Base-by-base conservation (phyloP, 1,140 invertebrate genomes). In the Mesaphorura yosii region DNA sequence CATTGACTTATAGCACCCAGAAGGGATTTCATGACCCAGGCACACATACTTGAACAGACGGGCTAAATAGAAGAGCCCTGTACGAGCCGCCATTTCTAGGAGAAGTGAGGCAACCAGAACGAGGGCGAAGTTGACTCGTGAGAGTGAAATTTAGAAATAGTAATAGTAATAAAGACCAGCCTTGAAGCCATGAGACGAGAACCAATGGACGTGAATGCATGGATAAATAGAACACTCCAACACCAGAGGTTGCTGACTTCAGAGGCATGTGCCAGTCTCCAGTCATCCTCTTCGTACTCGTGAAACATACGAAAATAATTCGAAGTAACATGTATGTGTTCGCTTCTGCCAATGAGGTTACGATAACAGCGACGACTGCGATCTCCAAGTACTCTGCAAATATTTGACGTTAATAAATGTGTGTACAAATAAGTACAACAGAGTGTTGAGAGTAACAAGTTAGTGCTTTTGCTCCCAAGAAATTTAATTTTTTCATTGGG, bases 341-440 rank as follows among this genome's bases (percentile, higher is more conserved):
- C 4, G 60, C 34, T 51, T 62, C 60, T 0, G 53, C 53, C 2
- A 59, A n/a, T 0, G 55, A 37, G 19, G 57, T 15, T 20, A 55
- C 45, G 10, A 48, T 50, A 0, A 60, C 40, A 10, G 49, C n/a
- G 2, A 61, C 59, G 1, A 56, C 51, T 15, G 40, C 31, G 7
- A 59, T 62, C 52, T 62, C 60, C 42, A 62, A 53, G 34, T 56
- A 56, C 14, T 58, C 56, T 62, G 40, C n/a, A 42, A 34, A 20
- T 49, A 19, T 14, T 34, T 23, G 3, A 12, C 5, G n/a, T 42
- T 42, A 17, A 19, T 19, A n/a, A n/a, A n/a, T n/a, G n/a, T n/a
- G n/a, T n/a, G n/a, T n/a, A n/a, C n/a, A n/a, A n/a, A n/a, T n/a
- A n/a, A n/a, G n/a, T n/a, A n/a, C n/a, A n/a, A n/a, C n/a, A n/a